Evolutionary conservation across 2,797 vertebrate species (phyloP).

Genomic region (Hemibagrus guttatus): DNA sequence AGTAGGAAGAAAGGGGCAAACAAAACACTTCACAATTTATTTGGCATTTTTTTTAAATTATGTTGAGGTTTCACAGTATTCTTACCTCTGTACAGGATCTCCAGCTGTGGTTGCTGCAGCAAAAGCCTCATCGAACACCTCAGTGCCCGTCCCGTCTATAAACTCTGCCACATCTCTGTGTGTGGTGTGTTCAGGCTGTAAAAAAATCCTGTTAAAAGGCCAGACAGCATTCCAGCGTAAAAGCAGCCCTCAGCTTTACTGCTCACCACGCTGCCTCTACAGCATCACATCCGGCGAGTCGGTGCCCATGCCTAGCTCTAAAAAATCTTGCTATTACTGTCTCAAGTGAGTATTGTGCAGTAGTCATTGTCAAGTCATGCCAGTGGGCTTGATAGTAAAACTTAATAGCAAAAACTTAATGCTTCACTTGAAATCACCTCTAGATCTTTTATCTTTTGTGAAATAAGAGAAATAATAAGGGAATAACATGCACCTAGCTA

Average conservation of each 20-base stretch:
- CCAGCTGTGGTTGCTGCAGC: background rate
- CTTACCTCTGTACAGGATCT: background rate
- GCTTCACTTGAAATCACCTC: background rate
- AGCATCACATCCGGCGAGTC: slow-evolving; percentile 71
- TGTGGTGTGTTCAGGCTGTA: slow-evolving; percentile 89
- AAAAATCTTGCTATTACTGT: slow-evolving; percentile 87
- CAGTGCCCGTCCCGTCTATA: background rate
- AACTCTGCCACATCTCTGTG: slow-evolving; percentile 60
- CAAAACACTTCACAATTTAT: background rate
- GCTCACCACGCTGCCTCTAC: slow-evolving; percentile 93
- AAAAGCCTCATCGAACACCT: background rate
- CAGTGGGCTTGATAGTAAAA: too few species aligned
- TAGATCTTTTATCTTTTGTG: background rate
- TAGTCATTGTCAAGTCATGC: background rate
- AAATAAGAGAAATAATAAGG: background rate
- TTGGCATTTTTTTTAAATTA: background rate
- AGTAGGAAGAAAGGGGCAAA: background rate
- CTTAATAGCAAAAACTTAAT: too few species aligned
- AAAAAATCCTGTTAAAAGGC: slow-evolving; percentile 90
- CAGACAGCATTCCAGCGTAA: slow-evolving; percentile 98
- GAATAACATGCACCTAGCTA: background rate
- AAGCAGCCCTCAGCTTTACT: slow-evolving; percentile 92
- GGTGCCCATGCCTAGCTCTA: slow-evolving; percentile 68
- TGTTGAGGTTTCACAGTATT: background rate
- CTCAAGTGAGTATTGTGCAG: slow-evolving; percentile 78